Conservation (phyloP, 2,888 invertebrate genomes). For the Spatulosminthurus flaviceps region DNA sequence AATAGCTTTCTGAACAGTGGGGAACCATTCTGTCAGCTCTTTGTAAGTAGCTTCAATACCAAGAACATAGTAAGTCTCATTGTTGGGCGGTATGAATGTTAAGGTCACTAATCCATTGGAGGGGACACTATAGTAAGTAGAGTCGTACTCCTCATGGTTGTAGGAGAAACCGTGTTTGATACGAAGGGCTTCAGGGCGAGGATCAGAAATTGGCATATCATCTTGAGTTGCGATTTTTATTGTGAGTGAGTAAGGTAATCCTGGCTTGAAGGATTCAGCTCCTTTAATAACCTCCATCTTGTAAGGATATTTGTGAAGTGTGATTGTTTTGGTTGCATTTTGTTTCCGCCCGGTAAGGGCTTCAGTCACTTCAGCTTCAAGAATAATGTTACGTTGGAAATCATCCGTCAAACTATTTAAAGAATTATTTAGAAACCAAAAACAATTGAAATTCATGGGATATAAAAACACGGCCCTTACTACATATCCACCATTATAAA, state of each 20-base stretch:
- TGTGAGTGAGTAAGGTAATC: slow-evolving; percentile 82
- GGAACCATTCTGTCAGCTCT: slow-evolving; percentile 80
- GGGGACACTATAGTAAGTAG: slow-evolving; percentile 71
- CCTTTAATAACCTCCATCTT: slow-evolving; percentile 80
- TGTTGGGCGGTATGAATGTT: slow-evolving; percentile 72
- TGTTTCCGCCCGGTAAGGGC: slow-evolving; percentile 84
- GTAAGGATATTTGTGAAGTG: slow-evolving; percentile 80
- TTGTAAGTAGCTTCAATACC: slow-evolving; percentile 83
- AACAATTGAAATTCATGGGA: neutral
- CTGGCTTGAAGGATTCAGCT: slow-evolving; percentile 89
- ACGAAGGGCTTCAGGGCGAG: slow-evolving; percentile 67
- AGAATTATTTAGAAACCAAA: neutral
- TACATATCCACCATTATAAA: neutral
- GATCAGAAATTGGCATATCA: slow-evolving; percentile 71
- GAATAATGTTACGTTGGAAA: slow-evolving; percentile 80
- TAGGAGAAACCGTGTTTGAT: slow-evolving; percentile 74
- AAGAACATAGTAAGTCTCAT: slow-evolving; percentile 74
- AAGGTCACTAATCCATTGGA: slow-evolving; percentile 74
- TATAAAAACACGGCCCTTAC: neutral
- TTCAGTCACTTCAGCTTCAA: slow-evolving; percentile 91
- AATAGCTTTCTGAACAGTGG: slow-evolving; percentile 76
- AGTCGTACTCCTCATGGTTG: slow-evolving; percentile 70
- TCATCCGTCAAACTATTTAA: slow-evolving; percentile 77
- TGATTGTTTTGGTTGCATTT: slow-evolving; percentile 78
- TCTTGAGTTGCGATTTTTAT: slow-evolving; percentile 80